These are phyloP conservation scores for Astreopora myriophthalma DNA, from an alignment of 64 coral and sea anemone species.

Conservation along the genomic window DNA sequence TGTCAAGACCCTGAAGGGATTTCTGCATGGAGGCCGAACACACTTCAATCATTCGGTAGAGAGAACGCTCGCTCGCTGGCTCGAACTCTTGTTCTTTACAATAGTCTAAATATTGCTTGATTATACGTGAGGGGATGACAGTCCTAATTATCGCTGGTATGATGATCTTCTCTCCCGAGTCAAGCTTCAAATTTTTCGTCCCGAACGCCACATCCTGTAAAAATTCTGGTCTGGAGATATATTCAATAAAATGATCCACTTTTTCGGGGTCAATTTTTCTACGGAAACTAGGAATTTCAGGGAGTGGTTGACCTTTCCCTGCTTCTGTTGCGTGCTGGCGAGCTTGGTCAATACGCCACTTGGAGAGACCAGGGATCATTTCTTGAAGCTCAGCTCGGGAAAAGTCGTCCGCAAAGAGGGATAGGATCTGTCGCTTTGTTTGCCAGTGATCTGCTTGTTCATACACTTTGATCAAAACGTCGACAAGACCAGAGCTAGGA, in stretches of 20 bases:
- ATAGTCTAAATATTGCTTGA: constrained; percentile 51
- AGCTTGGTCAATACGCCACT: constrained; percentile 43
- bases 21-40: constrained; percentile 54
- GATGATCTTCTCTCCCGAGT: constrained; percentile 12
- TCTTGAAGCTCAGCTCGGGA: background rate
- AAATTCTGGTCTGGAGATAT: constrained; percentile 14
- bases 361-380: constrained; percentile 25
- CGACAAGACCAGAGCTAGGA: no score
- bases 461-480: background rate
- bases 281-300: background rate
- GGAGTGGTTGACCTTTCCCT: constrained; percentile 14
- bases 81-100: constrained; percentile 56
- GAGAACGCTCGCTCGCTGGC: constrained; percentile 27
- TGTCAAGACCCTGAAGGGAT: constrained; percentile 69
- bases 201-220: constrained; percentile 34
- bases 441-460: background rate
- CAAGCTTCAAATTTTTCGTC: constrained; percentile 36
- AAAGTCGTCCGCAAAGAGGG: constrained; percentile 31
- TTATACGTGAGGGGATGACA: constrained; percentile 53
- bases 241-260: constrained; percentile 27
- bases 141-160: constrained; percentile 59
- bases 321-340: constrained; percentile 26
- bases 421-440: constrained; percentile 29
- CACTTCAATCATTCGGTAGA: constrained; percentile 62
- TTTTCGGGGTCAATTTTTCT: background rate